Percentiles rank a stretch among this genome's conserved stretches.
These are phyloP conservation scores for Ictalurus punctatus DNA, from an alignment of 2,113 vertebrate genomes.

Conservation along the genomic window DNA sequence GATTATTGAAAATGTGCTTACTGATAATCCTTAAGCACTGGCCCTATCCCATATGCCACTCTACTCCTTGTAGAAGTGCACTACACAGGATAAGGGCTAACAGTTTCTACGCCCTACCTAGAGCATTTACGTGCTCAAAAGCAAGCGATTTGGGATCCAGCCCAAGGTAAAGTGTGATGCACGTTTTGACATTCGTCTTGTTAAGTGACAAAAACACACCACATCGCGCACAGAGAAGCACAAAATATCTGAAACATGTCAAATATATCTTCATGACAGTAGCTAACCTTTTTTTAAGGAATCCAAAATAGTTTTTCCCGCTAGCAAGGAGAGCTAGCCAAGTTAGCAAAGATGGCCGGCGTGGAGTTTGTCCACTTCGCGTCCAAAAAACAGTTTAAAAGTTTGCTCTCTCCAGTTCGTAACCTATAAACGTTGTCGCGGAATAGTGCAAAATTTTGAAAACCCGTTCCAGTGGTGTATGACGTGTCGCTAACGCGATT, in stretches of 20 bases:
- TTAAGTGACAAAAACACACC: not conserved
- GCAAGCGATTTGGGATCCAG: not conserved
- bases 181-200: not conserved
- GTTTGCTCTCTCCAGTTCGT: not conserved
- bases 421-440: not conserved
- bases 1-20: not conserved
- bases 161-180: not conserved
- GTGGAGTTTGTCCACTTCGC: not conserved
- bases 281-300: not conserved
- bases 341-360: slow-evolving; percentile 30
- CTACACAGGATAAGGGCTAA: too few species aligned
- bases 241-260: not conserved
- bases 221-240: not conserved
- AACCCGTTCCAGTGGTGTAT: too few species aligned
- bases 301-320: not conserved
- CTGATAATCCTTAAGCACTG: not conserved
- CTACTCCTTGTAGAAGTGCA: not conserved
- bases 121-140: not conserved
- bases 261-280: not conserved
- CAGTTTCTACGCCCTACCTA: not conserved
- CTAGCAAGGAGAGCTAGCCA: not conserved
- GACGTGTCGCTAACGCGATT: not conserved
- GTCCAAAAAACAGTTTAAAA: not conserved
- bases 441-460: not conserved
- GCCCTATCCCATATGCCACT: not conserved